These are phyloP conservation scores for Etheostoma spectabile DNA, from an alignment of 2,113 vertebrate species.

Conservation along the genomic window DNA sequence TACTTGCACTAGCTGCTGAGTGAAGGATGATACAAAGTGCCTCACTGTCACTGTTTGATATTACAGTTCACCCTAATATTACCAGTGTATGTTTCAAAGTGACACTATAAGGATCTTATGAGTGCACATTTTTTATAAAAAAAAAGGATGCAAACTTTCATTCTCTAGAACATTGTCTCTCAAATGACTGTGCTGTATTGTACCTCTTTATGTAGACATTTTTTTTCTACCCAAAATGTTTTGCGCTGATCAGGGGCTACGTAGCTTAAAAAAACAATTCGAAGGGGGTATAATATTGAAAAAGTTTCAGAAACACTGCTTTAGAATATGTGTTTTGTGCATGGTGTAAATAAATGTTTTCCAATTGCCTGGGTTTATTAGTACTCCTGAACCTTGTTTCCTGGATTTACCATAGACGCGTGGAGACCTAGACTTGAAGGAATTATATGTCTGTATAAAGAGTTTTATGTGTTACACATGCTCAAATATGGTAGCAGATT, in stretches of 20 bases:
- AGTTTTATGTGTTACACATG: background rate
- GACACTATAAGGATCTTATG: background rate
- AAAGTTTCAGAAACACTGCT: background rate
- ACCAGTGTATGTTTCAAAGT: background rate
- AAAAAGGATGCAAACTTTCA: background rate
- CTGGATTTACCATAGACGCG: background rate
- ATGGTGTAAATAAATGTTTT: background rate
- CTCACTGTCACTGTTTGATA: background rate
- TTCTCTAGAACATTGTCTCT: background rate
- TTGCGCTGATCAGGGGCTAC: too few relatives aligned
- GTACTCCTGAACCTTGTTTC: constrained; percentile 7
- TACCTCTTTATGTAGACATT: too few relatives aligned
- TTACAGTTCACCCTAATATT: background rate
- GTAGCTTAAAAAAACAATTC: too few relatives aligned
- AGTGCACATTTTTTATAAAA: background rate
- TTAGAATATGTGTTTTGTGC: background rate
- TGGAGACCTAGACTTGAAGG: background rate
- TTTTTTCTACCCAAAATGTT: too few relatives aligned
- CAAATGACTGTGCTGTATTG: too few relatives aligned
- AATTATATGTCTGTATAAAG: background rate
- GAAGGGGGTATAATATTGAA: too few relatives aligned
- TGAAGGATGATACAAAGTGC: background rate
- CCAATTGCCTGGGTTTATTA: background rate
- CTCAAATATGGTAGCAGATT: background rate
- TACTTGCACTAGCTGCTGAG: background rate